phyloP scores from a whole-genome alignment of 2,797 vertebrate species.

The Phoebastria nigripes region DNA sequence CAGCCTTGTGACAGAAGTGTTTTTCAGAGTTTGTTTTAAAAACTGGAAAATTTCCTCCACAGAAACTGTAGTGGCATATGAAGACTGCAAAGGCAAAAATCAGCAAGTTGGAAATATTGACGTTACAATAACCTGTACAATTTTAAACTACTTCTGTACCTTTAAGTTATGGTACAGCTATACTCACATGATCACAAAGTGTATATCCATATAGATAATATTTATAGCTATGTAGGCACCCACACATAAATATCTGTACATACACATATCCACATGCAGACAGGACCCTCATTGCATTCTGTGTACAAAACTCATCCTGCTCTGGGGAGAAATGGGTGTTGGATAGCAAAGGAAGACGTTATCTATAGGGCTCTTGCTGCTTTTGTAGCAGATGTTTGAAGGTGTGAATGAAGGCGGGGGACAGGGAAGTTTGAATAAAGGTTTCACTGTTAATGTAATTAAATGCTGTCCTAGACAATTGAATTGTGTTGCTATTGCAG shows the following conservation, averaged over 20 bases:
- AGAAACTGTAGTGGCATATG: neutral
- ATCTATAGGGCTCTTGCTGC: neutral
- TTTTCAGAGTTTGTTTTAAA: slow-evolving; percentile 15
- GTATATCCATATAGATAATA: neutral
- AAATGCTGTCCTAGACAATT: neutral
- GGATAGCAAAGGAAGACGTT: neutral
- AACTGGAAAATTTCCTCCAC: neutral
- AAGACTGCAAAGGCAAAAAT: neutral
- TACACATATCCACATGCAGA: accelerated
- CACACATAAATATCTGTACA: neutral
- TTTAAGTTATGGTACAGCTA: neutral
- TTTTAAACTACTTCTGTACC: neutral
- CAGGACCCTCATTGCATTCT: neutral
- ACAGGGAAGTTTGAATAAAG: neutral
- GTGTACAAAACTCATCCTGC: neutral
- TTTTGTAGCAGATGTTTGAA: neutral
- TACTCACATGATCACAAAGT: neutral
- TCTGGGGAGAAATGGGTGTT: neutral
- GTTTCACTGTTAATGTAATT: neutral
- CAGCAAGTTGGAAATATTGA: neutral
- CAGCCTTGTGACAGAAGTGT: neutral
- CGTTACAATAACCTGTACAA: neutral
- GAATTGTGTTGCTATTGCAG: neutral
- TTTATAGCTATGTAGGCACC: neutral
- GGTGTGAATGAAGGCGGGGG: neutral